Evolutionary conservation across 2,113 vertebrate genomes (phyloP).

Genomic region (Macroglossus sobrinus): DNA sequence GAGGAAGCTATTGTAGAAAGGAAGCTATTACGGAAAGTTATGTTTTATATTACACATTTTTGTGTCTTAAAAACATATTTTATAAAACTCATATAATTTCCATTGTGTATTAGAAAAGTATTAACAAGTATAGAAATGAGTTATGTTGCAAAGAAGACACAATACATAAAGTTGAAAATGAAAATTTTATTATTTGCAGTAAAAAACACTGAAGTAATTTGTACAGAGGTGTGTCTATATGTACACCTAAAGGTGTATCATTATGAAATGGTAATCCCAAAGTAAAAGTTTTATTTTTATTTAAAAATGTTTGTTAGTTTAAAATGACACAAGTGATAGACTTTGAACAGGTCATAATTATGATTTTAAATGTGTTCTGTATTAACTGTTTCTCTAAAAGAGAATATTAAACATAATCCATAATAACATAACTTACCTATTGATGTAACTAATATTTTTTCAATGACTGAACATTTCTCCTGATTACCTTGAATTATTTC

Average conservation of each 20-base stretch:
- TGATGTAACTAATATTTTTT: background rate
- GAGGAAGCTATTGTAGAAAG: background rate
- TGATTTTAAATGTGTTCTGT: background rate
- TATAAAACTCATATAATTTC: background rate
- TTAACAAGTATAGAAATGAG: background rate
- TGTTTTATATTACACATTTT: background rate
- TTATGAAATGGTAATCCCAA: background rate
- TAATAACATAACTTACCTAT: background rate
- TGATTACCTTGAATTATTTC: background rate
- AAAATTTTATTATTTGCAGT: background rate
- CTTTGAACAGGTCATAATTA: background rate
- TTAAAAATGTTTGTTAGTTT: background rate
- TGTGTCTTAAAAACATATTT: background rate
- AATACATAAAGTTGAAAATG: background rate
- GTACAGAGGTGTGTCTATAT: background rate
- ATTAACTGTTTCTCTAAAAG: background rate
- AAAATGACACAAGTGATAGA: background rate
- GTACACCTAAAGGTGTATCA: background rate
- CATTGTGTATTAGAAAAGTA: background rate
- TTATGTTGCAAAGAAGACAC: slow-evolving; percentile 5
- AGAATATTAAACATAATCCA: background rate
- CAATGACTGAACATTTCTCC: background rate
- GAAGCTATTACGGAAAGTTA: background rate
- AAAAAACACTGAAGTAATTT: slow-evolving; percentile 21
- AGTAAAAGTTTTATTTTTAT: background rate